A percentile compares a stretch with the other conserved stretches of the same genome.
phyloP scores from a whole-genome alignment of 2,888 invertebrate species.

The Cosmopolites sordidus region DNA sequence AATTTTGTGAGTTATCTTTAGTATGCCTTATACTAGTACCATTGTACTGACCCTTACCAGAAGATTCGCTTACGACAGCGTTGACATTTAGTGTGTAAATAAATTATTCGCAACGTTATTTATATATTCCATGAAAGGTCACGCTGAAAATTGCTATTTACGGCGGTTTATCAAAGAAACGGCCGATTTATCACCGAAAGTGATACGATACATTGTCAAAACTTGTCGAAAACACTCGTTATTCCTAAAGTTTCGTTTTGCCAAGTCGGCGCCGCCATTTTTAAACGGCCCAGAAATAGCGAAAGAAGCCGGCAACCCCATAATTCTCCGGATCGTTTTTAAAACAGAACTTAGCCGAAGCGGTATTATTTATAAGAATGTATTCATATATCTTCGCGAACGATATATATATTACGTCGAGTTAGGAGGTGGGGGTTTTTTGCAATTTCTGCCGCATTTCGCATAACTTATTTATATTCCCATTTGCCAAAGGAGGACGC shows the following conservation, averaged over 20 bases:
- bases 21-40: no score
- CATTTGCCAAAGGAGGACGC: conserved; percentile 25
- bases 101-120: no score
- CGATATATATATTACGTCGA: conserved; percentile 25
- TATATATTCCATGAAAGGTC: no score
- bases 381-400: conserved; percentile 15
- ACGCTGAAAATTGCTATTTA: no score
- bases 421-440: conserved; percentile 6
- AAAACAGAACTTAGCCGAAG: not conserved
- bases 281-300: not conserved
- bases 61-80: no score
- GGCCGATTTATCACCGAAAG: not conserved
- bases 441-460: not conserved
- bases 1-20: no score
- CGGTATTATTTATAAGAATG: conserved; percentile 5
- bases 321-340: not conserved
- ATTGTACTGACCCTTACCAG: no score
- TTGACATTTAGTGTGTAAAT: no score
- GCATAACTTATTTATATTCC: conserved; percentile 26
- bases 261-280: conserved; percentile 1
- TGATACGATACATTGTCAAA: conserved; percentile 2
- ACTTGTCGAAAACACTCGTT: not conserved
- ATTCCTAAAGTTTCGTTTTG: not conserved
- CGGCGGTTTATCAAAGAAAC: no score
- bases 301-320: not conserved